Percentiles rank a stretch among this genome's conserved stretches.
phyloP scores from a whole-genome alignment of 2,113 vertebrate species.

The Lagenorhynchus albirostris region DNA sequence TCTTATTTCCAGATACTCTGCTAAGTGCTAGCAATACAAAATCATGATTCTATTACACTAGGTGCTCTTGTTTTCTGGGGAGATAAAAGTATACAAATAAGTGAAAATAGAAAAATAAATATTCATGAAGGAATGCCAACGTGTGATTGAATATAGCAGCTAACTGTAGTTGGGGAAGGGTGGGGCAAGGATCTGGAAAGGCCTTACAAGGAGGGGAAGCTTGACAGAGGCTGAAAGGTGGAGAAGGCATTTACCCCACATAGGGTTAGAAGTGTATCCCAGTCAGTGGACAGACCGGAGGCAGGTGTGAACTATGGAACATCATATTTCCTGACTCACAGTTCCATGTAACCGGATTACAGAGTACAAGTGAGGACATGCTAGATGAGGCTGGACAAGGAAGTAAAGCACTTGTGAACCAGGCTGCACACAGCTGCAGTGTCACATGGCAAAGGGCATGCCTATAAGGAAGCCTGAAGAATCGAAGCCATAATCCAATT shows the following conservation, averaged over 20 bases:
- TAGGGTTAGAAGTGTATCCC: background rate
- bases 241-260: background rate
- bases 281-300: background rate
- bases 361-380: background rate
- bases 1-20: background rate
- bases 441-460: background rate
- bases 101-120: slow-evolving; percentile 7
- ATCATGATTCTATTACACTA: background rate
- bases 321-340: background rate
- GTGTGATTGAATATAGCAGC: background rate
- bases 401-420: background rate
- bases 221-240: background rate
- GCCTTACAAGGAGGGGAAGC: background rate
- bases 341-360: background rate
- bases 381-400: background rate
- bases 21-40: background rate
- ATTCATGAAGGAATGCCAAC: background rate
- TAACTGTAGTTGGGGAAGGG: background rate
- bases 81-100: background rate
- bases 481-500: background rate
- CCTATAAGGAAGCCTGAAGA: background rate
- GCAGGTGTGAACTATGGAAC: background rate
- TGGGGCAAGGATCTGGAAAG: background rate
- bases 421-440: background rate
- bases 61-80: background rate